Evolutionary conservation across 2,888 invertebrate genomes (phyloP).

Genomic region (Hesperia comma): DNA sequence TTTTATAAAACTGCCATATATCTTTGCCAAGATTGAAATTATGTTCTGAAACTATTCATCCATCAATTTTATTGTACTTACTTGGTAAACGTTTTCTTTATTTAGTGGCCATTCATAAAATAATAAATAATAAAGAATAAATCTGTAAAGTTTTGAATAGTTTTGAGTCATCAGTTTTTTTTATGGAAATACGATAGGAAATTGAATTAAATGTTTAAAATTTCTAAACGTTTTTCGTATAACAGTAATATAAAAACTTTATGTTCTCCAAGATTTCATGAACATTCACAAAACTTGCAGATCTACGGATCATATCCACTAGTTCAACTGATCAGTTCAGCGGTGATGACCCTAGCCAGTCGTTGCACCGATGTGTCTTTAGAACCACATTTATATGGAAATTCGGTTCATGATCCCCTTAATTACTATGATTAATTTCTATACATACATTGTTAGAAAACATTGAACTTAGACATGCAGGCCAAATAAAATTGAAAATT

Average conservation of each 20-base stretch:
- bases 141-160: too few relatives aligned
- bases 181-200: too few relatives aligned
- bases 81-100: conserved; percentile 6
- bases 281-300: too few relatives aligned
- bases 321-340: too few relatives aligned
- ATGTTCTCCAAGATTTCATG: too few relatives aligned
- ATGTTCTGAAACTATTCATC: conserved; percentile 13
- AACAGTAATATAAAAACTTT: too few relatives aligned
- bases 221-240: too few relatives aligned
- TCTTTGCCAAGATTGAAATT: conserved; percentile 20
- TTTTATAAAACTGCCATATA: conserved; percentile 14
- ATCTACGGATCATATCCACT: too few relatives aligned
- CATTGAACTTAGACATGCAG: conserved; percentile 5
- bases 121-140: too few relatives aligned
- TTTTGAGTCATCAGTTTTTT: too few relatives aligned
- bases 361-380: conserved; percentile 38
- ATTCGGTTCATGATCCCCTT: conserved; percentile 38
- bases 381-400: conserved; percentile 49
- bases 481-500: background rate
- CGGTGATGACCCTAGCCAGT: conserved; percentile 14
- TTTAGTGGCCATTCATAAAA: background rate
- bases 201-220: too few relatives aligned
- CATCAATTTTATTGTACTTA: conserved; percentile 25
- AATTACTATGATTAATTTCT: conserved; percentile 31
- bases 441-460: conserved; percentile 33